Percentiles rank a stretch among this genome's conserved stretches.
Evolutionary conservation across 2,113 vertebrate species (phyloP).

Genomic region (Calypte anna): DNA sequence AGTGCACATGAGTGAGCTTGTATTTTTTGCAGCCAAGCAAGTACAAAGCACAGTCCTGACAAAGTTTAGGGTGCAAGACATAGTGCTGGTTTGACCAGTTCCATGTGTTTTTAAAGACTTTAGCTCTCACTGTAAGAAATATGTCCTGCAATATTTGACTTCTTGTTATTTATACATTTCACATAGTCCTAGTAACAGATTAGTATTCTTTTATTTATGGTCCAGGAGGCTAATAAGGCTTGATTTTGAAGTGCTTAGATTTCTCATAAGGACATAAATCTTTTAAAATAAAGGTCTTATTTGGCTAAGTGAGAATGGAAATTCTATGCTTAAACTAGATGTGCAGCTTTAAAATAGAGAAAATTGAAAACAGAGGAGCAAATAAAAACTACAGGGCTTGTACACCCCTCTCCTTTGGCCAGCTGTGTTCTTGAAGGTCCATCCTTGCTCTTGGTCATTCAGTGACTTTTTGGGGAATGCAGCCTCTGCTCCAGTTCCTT

Average conservation of each 20-base stretch:
- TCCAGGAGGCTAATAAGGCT: background rate
- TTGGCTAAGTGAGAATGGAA: background rate
- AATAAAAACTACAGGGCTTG: background rate
- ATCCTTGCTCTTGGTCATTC: accelerated
- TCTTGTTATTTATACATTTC: background rate
- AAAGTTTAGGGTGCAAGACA: background rate
- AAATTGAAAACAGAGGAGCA: background rate
- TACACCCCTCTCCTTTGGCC: background rate
- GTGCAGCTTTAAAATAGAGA: background rate
- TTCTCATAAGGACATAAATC: background rate
- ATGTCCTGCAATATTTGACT: background rate
- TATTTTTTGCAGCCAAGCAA: background rate
- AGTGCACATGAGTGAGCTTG: background rate
- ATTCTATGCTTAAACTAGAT: background rate
- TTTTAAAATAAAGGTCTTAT: background rate
- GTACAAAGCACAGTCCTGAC: background rate
- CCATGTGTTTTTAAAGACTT: background rate
- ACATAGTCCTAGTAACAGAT: background rate
- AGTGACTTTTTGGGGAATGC: background rate
- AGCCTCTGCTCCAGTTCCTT: background rate
- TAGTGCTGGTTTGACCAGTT: background rate
- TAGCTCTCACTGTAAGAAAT: background rate
- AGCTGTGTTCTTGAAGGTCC: background rate
- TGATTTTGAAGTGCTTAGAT: background rate
- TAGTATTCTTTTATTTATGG: background rate